A percentile compares a stretch with the other conserved stretches of the same genome.
phyloP scores from a whole-genome alignment of 2,888 invertebrate genomes.

The Tridacna gigas region DNA sequence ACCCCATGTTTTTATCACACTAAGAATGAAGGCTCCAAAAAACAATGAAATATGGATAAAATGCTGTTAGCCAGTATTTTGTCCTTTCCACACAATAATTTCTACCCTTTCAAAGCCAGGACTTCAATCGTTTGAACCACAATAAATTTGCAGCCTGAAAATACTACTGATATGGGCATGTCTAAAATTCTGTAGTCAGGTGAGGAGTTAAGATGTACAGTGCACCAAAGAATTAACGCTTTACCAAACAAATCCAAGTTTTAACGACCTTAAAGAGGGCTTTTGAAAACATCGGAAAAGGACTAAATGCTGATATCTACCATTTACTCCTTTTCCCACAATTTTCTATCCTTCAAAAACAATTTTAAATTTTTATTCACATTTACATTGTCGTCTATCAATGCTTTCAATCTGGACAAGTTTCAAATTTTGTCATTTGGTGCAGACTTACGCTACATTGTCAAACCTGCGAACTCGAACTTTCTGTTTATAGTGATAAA shows the following conservation, averaged over 20 bases:
- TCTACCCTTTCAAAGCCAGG: no score
- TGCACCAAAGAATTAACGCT: background rate
- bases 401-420: background rate
- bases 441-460: conserved; percentile 22
- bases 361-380: no score
- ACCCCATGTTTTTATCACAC: no score
- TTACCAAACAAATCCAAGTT: background rate
- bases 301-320: background rate
- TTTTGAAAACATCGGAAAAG: background rate
- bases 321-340: conserved; percentile 6
- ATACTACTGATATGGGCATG: no score
- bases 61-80: no score
- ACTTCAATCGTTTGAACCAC: no score
- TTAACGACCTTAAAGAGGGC: background rate
- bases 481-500: conserved; percentile 97
- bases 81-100: no score
- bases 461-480: conserved; percentile 84
- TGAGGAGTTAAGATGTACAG: background rate
- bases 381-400: background rate
- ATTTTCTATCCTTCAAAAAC: no score
- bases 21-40: no score
- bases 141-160: no score
- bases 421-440: background rate
- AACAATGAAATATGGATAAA: no score
- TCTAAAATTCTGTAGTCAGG: no score